Conservation (phyloP, 1,140 invertebrate genomes). For the Psilanteris sp. region DNA sequence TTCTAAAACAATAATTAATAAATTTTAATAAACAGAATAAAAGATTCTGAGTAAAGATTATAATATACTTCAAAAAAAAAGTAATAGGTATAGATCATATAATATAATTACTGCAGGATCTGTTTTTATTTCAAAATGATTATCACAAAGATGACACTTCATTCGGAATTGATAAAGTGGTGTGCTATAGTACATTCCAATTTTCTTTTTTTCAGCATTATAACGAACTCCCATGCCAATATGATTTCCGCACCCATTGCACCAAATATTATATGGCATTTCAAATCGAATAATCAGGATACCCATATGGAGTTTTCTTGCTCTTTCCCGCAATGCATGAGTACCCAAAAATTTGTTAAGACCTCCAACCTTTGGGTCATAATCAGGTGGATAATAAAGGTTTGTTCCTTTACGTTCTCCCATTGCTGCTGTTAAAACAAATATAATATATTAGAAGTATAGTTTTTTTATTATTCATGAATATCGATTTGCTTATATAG, state of each 20-base stretch:
- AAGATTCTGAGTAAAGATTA: too few relatives aligned
- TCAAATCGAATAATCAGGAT: conserved; percentile 99
- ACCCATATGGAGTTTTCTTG: conserved; percentile 95
- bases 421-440: conserved; percentile 85
- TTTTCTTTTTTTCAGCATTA: conserved; percentile 99
- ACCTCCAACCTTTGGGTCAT: conserved; percentile 94
- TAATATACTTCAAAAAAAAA: too few relatives aligned
- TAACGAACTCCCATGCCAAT: conserved; percentile 99
- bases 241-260: conserved; percentile 97
- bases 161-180: conserved; percentile 99
- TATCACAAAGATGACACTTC: conserved; percentile 99
- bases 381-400: conserved; percentile 99
- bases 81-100: too few relatives aligned
- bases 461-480: too few relatives aligned
- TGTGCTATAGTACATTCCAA: conserved; percentile 99
- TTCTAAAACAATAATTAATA: conserved; percentile 88
- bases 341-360: conserved; percentile 96
- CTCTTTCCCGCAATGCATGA: conserved; percentile 97
- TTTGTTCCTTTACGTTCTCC: conserved; percentile 99
- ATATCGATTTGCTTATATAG: too few relatives aligned
- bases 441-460: too few relatives aligned
- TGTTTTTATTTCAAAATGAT: conserved; percentile 99
- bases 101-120: conserved; percentile 91
- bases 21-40: too few relatives aligned
- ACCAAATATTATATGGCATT: conserved; percentile 99